A percentile compares a stretch with the other conserved stretches of the same genome.
These are phyloP conservation scores for Malurus cyaneus DNA, from an alignment of 2,113 vertebrate species.

Conservation along the genomic window DNA sequence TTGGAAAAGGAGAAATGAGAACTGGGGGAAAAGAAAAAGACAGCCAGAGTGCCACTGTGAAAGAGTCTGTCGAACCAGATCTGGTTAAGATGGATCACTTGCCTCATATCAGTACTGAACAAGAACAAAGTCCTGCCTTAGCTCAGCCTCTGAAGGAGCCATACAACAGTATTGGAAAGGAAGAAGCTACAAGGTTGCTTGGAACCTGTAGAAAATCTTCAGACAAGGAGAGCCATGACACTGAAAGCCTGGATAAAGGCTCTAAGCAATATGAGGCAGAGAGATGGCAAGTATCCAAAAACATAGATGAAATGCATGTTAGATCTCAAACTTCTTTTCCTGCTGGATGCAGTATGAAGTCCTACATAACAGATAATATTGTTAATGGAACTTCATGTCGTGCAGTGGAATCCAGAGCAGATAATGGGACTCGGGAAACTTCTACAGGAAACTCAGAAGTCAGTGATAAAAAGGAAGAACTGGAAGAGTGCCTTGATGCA, in stretches of 20 bases:
- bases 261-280: slow-evolving; percentile 46
- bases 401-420: not conserved
- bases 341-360: not conserved
- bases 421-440: not conserved
- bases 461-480: slow-evolving; percentile 28
- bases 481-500: not conserved
- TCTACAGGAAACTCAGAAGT: not conserved
- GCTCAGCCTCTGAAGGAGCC: slow-evolving; percentile 53
- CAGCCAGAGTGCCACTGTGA: not conserved
- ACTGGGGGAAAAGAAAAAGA: slow-evolving; percentile 14
- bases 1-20: slow-evolving; percentile 19
- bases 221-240: not conserved
- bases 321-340: not conserved
- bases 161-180: not conserved
- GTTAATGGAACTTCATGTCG: slow-evolving; percentile 36
- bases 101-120: not conserved
- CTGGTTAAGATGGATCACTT: not conserved
- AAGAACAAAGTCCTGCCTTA: slow-evolving; percentile 51
- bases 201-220: slow-evolving; percentile 43
- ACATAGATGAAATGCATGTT: not conserved
- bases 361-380: slow-evolving; percentile 42
- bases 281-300: slow-evolving; percentile 34
- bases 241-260: not conserved
- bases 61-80: not conserved
- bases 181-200: not conserved